phyloP scores from a whole-genome alignment of 2,888 invertebrate genomes.

The Rhodophaea formosa region DNA sequence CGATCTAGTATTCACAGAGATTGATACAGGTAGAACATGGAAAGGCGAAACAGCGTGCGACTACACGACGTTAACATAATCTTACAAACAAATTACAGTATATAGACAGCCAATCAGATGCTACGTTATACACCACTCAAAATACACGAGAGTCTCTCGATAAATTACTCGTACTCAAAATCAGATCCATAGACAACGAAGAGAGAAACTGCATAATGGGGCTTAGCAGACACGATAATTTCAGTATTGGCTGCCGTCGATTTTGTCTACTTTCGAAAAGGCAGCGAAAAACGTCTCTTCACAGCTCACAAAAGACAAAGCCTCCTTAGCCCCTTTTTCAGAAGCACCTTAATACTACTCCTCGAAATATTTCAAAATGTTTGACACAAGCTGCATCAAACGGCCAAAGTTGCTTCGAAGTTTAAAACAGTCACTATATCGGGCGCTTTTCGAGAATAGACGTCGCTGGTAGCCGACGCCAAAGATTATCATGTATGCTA shows the following conservation, averaged over 20 bases:
- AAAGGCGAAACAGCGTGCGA: constrained; percentile 75
- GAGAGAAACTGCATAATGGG: constrained; percentile 10
- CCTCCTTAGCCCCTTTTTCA: no score
- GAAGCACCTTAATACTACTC: no score
- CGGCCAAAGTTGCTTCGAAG: neutral
- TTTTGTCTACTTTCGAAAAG: neutral
- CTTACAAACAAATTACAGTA: constrained; percentile 29
- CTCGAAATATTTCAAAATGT: no score
- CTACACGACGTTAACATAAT: constrained; percentile 45
- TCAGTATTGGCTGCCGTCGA: neutral
- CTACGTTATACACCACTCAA: constrained; percentile 27
- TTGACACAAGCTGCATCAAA: no score
- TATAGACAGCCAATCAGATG: constrained; percentile 59
- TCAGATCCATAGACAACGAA: constrained; percentile 20
- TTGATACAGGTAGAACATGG: constrained; percentile 66
- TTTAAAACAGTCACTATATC: neutral
- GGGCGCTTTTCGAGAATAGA: neutral
- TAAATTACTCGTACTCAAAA: constrained; percentile 20
- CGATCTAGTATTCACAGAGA: constrained; percentile 78
- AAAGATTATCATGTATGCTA: neutral
- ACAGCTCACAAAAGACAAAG: no score
- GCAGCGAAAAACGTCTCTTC: no score
- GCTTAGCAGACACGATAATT: neutral
- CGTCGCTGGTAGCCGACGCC: neutral
- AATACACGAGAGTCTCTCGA: constrained; percentile 21